Percentiles rank a stretch among this genome's conserved stretches.
Evolutionary conservation across 2,888 invertebrate genomes (phyloP).

Genomic region (Nudaria mundana): DNA sequence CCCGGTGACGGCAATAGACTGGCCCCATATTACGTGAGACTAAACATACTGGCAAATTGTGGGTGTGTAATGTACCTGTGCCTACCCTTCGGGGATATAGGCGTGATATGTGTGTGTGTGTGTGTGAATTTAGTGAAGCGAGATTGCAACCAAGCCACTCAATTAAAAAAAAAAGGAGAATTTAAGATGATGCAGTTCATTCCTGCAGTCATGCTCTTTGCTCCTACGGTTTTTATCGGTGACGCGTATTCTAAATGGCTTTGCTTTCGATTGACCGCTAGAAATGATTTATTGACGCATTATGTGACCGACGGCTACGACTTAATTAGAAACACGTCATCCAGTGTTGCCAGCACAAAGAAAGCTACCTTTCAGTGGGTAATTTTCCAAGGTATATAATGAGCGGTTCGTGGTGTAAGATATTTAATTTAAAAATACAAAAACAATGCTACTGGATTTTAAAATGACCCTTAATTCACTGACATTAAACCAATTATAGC

Average conservation of each 20-base stretch:
- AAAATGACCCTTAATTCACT: neutral
- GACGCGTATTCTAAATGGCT: conserved; percentile 9
- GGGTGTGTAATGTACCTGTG: too few species aligned
- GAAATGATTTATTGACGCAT: conserved; percentile 53
- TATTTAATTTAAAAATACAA: conserved; percentile 1
- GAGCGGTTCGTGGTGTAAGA: neutral
- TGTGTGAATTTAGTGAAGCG: too few species aligned
- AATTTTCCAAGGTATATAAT: conserved; percentile 16
- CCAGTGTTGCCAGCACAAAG: conserved; percentile 13
- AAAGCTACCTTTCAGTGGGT: conserved; percentile 13
- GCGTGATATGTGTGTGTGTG: too few species aligned
- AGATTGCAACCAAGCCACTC: too few species aligned
- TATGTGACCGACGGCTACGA: conserved; percentile 44
- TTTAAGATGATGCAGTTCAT: too few species aligned
- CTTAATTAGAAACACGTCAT: conserved; percentile 50
- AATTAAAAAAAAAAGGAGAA: too few species aligned
- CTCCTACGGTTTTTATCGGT: conserved; percentile 6
- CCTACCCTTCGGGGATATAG: too few species aligned
- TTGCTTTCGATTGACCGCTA: conserved; percentile 39
- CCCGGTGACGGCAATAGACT: too few species aligned
- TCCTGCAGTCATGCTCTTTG: too few species aligned
- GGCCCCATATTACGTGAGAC: too few species aligned
- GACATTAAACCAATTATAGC: neutral
- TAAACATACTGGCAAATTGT: too few species aligned
- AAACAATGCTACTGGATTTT: neutral